Evolutionary conservation across 2,888 invertebrate species (phyloP), one percentile per base, ranked within the genome.

Genomic region (Ornithoptera priamus): DNA sequence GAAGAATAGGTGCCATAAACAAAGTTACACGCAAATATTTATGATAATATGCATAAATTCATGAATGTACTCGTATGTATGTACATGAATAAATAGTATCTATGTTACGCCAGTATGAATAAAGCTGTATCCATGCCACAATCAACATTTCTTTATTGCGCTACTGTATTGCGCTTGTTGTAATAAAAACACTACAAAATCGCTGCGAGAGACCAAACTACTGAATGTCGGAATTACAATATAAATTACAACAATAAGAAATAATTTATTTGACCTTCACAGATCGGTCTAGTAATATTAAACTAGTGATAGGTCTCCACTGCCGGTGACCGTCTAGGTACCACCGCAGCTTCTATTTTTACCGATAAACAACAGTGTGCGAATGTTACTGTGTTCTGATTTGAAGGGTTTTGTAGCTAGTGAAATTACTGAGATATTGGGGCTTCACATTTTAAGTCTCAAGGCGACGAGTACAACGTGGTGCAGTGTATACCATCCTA

Each of bases 141-240:
- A 15, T 58, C 57, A 53, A 58, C 57, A 58, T 22, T 58, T 58
- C 22, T 58, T 58, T 58, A 22, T 58, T n/a, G 57, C 20, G n/a
- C 57, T 57, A 6, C 57, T 57, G 20, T 57, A 57, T 50, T 50
- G 53, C 53, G 53, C 53, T 53, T 18, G n/a, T 36, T 56, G 46
- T 46, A 46, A 46, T 46, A 36, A 24, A 20, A 36, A 56, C 6
- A 53, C 0, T 18, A n/a, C n/a, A 6, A 53, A 53, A n/a, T n/a
- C 53, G n/a, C n/a, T 12, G 53, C n/a, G 18, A n/a, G 7, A 18
- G 18, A 46, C 46, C 46, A 46, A 46, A 46, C 46, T 17, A 46
- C n/a, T n/a, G 53, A 53, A 53, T 53, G n/a, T 53, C 7, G n/a
- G n/a, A n/a, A n/a, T n/a, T n/a, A 53, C 7, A 53, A 53, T 53